Conservation (phyloP, 2,888 invertebrate species). For the Campoletis raptor region DNA sequence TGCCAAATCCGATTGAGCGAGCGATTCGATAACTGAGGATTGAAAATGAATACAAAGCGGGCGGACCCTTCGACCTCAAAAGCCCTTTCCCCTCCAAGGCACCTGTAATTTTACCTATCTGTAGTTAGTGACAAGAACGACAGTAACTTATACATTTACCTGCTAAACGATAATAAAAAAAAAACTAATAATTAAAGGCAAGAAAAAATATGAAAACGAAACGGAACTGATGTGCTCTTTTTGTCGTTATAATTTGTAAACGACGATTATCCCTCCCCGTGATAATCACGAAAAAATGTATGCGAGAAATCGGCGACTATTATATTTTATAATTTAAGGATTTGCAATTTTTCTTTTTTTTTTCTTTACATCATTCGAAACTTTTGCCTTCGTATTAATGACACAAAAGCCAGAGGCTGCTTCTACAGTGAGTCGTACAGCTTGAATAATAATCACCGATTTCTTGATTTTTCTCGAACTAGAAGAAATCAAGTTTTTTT, state of each 20-base stretch:
- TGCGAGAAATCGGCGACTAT: slow-evolving; percentile 43
- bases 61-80: slow-evolving; percentile 77
- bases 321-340: slow-evolving; percentile 48
- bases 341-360: slow-evolving; percentile 7
- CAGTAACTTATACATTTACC: slow-evolving; percentile 82
- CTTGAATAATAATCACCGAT: slow-evolving; percentile 54
- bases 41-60: slow-evolving; percentile 62
- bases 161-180: slow-evolving; percentile 80
- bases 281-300: slow-evolving; percentile 40
- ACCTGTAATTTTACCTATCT: slow-evolving; percentile 81
- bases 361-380: background rate
- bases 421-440: slow-evolving; percentile 8
- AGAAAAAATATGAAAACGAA: slow-evolving; percentile 65
- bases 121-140: slow-evolving; percentile 82
- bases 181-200: slow-evolving; percentile 78
- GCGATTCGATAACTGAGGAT: slow-evolving; percentile 41
- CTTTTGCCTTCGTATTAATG: background rate
- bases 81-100: slow-evolving; percentile 71
- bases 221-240: slow-evolving; percentile 38
- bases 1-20: slow-evolving; percentile 65
- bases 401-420: slow-evolving; percentile 19
- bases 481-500: slow-evolving; percentile 50
- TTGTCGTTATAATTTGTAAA: slow-evolving; percentile 62
- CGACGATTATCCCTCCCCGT: slow-evolving; percentile 38
- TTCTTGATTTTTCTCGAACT: slow-evolving; percentile 33